phyloP scores from a whole-genome alignment of 1,140 invertebrate species.

The Brachionus rubens region DNA sequence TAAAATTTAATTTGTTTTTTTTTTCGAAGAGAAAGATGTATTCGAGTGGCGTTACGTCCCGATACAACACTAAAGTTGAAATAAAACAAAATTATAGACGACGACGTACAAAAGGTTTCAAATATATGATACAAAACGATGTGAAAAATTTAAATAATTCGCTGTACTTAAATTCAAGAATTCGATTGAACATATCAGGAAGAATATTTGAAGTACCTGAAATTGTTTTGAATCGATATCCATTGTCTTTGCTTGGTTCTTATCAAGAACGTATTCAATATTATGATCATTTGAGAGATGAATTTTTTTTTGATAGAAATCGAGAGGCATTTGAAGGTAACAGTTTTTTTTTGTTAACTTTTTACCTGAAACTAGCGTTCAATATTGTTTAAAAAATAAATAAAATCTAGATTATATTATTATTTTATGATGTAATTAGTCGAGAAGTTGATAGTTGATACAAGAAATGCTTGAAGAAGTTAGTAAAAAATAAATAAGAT shows the following conservation, averaged over 20 bases:
- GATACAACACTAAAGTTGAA: too few species aligned
- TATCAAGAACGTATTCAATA: constrained; percentile 55
- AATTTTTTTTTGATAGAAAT: constrained; percentile 61
- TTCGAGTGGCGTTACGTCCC: too few species aligned
- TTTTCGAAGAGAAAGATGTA: too few species aligned
- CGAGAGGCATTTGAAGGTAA: constrained; percentile 59
- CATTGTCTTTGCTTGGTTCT: constrained; percentile 45
- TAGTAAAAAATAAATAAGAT: too few species aligned
- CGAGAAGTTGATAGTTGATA: too few species aligned
- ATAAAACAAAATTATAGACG: too few species aligned
- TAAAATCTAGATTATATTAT: not conserved
- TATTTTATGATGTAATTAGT: too few species aligned
- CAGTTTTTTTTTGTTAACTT: constrained; percentile 52
- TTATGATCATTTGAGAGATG: constrained; percentile 56
- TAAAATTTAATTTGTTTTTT: too few species aligned
- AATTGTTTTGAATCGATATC: not conserved
- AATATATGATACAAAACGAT: too few species aligned
- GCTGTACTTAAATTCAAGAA: constrained; percentile 15
- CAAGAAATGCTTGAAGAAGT: too few species aligned
- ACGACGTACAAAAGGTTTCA: too few species aligned
- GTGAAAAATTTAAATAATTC: not conserved
- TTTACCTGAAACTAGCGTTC: constrained; percentile 52
- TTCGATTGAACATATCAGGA: constrained; percentile 27
- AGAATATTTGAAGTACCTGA: constrained; percentile 23
- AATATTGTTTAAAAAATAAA: not conserved